A percentile compares a stretch with the other conserved stretches of the same genome.
Evolutionary conservation across 2,113 vertebrate genomes (phyloP).

Genomic region (Egretta garzetta): DNA sequence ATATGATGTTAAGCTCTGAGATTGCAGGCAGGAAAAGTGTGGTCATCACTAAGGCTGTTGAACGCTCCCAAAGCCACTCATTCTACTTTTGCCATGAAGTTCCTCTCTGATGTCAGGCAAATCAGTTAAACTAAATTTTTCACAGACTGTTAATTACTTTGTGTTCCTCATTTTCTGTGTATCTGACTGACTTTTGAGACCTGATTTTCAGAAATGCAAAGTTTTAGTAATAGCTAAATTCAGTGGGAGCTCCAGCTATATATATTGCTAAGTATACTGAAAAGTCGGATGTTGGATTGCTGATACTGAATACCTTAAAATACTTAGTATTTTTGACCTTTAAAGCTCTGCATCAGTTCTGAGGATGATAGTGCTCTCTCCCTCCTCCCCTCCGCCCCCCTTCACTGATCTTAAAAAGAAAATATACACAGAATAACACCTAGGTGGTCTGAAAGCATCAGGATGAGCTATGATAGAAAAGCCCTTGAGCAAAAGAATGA

Average conservation of each 20-base stretch:
- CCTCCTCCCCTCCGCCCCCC: too few relatives aligned
- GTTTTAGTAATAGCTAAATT: not conserved
- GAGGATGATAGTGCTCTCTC: not conserved
- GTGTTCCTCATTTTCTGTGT: not conserved
- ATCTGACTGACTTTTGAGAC: not conserved
- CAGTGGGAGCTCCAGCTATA: not conserved
- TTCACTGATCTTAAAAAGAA: not conserved
- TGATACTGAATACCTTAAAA: not conserved
- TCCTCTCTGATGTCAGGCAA: not conserved
- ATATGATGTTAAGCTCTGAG: not conserved
- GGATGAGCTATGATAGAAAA: not conserved
- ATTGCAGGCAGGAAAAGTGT: not conserved
- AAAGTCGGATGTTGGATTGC: not conserved
- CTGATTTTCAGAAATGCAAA: not conserved
- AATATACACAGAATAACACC: not conserved
- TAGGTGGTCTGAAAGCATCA: accelerated
- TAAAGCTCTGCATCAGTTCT: not conserved
- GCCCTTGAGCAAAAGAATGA: not conserved
- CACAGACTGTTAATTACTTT: not conserved
- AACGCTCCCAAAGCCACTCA: not conserved
- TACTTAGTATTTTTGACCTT: not conserved
- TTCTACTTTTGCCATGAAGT: not conserved
- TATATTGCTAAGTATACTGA: not conserved
- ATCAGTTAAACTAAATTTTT: not conserved
- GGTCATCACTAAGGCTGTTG: not conserved